Percentiles rank a stretch among this genome's conserved stretches.
phyloP scores from a whole-genome alignment of 2,888 invertebrate genomes.

The Eupithecia centaureata region DNA sequence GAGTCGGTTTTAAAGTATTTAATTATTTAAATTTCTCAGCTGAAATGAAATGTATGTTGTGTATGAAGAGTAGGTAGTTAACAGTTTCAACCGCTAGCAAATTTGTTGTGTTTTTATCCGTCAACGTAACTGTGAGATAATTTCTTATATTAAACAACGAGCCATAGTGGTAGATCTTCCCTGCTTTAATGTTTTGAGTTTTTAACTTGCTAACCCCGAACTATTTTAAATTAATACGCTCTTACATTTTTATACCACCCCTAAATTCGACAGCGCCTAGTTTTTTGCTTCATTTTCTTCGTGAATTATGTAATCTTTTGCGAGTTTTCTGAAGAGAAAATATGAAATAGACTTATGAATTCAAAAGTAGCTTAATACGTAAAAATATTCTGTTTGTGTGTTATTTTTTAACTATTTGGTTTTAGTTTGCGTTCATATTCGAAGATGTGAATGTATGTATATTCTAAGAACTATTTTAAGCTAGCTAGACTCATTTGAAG shows the following conservation, averaged over 20 bases:
- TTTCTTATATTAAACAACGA: no score
- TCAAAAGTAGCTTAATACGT: conserved; percentile 18
- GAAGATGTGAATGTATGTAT: not conserved
- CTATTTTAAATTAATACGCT: not conserved
- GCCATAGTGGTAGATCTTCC: no score
- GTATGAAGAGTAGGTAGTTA: no score
- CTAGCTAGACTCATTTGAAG: not conserved
- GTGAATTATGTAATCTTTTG: conserved; percentile 27
- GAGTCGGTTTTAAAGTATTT: no score
- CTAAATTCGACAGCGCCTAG: not conserved
- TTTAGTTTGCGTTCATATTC: not conserved
- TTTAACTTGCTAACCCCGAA: not conserved
- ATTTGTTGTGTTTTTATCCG: no score
- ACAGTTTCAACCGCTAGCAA: no score
- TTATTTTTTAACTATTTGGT: not conserved
- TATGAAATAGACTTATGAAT: conserved; percentile 24
- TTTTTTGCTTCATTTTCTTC: conserved; percentile 24
- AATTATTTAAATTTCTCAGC: no score
- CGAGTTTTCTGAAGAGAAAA: conserved; percentile 24
- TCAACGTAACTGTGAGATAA: no score
- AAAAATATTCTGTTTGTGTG: conserved; percentile 10
- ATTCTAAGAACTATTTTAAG: not conserved
- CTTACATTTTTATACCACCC: not conserved
- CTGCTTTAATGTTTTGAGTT: no score
- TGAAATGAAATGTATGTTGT: no score